Percentiles rank a stretch among this genome's conserved stretches.
Evolutionary conservation across 2,888 invertebrate genomes (phyloP).

Genomic region (Schizotus pectinicornis): DNA sequence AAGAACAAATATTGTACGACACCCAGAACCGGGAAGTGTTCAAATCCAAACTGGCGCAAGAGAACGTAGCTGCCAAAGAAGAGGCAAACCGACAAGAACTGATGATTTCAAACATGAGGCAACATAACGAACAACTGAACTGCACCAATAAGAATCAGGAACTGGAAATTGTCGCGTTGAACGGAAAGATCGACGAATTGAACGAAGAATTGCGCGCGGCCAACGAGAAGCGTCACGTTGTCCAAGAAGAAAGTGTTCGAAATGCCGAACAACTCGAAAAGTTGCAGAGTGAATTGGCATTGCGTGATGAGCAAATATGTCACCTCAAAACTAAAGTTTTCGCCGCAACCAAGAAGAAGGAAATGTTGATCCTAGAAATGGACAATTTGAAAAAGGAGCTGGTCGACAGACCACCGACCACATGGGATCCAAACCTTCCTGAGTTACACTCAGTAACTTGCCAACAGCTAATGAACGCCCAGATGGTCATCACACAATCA

Average conservation of each 20-base stretch:
- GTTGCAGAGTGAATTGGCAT: slow-evolving; percentile 3
- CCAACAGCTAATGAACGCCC: slow-evolving; percentile 57
- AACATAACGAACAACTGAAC: too few relatives aligned
- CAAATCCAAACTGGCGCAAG: too few relatives aligned
- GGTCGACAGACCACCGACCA: too few relatives aligned
- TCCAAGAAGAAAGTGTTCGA: too few relatives aligned
- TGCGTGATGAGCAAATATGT: slow-evolving; percentile 1
- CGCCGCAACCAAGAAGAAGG: slow-evolving; percentile 15
- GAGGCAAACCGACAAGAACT: too few relatives aligned
- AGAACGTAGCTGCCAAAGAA: too few relatives aligned
- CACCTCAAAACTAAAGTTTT: slow-evolving; percentile 15
- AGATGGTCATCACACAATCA: slow-evolving; percentile 60
- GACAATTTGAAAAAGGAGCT: not conserved
- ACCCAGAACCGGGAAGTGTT: too few relatives aligned
- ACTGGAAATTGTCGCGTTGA: too few relatives aligned
- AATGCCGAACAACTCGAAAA: slow-evolving; percentile 5
- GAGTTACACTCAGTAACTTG: slow-evolving; percentile 1
- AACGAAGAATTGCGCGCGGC: too few relatives aligned
- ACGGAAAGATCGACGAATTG: too few relatives aligned
- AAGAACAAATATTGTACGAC: not conserved
- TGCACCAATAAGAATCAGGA: too few relatives aligned
- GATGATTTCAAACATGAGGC: too few relatives aligned
- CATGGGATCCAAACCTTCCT: not conserved
- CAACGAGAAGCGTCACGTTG: not conserved
- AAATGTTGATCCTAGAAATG: slow-evolving; percentile 8